Conservation (phyloP, 2,888 invertebrate genomes). For the Hydriomena furcata region DNA sequence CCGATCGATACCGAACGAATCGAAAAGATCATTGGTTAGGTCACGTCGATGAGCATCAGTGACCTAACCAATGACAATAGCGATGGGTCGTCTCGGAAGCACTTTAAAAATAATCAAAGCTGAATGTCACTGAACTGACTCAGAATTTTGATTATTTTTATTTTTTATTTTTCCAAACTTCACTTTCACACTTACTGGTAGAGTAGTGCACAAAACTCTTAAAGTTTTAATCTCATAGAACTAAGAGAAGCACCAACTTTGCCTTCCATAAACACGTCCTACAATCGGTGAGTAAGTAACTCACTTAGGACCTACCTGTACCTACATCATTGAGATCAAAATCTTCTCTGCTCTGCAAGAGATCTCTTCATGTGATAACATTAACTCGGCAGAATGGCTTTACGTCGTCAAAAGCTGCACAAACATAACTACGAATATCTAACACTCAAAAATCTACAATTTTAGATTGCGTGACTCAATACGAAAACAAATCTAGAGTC, state of each 20-base stretch:
- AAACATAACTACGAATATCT: conserved; percentile 28
- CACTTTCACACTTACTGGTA: conserved; percentile 17
- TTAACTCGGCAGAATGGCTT: conserved; percentile 24
- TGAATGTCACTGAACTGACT: not conserved
- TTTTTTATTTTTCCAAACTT: conserved; percentile 7
- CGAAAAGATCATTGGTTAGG: no score
- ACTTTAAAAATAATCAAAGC: conserved; percentile 21
- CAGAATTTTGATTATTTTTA: conserved; percentile 5
- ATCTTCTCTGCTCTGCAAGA: conserved; percentile 21
- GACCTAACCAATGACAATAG: no score
- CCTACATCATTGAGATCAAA: conserved; percentile 10
- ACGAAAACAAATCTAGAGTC: not conserved
- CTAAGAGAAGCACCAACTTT: conserved; percentile 25
- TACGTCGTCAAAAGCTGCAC: conserved; percentile 19
- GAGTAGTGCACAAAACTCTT: conserved; percentile 19
- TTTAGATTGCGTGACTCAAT: conserved; percentile 16
- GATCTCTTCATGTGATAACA: conserved; percentile 30
- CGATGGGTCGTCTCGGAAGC: no score
- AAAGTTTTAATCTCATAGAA: conserved; percentile 20
- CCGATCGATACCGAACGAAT: no score
- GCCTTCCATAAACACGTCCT: conserved; percentile 3
- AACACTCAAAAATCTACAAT: conserved; percentile 19
- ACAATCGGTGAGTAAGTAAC: not conserved
- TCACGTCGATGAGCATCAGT: no score
- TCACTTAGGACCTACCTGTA: conserved; percentile 1